phyloP scores from a whole-genome alignment of 2,113 vertebrate species.

The Narcine bancroftii region DNA sequence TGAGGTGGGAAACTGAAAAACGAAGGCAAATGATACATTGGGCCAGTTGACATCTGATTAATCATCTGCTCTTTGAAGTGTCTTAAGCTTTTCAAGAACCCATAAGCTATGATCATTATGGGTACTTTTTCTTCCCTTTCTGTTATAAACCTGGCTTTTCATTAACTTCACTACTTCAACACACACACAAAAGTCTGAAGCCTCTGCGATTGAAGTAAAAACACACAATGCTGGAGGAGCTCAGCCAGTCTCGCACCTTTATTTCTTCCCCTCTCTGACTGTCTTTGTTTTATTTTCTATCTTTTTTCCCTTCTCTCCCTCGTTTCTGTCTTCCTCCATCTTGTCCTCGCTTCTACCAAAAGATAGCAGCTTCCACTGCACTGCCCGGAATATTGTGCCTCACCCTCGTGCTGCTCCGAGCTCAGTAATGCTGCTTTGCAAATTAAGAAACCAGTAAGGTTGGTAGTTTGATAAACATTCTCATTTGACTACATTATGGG shows the following conservation, averaged over 20 bases:
- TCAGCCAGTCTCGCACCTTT: too few species aligned
- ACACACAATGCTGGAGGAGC: too few species aligned
- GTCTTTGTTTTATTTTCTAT: neutral
- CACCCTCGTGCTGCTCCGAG: neutral
- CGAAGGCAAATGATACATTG: neutral
- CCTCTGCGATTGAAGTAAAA: too few species aligned
- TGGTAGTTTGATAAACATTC: neutral
- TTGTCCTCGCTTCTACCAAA: neutral
- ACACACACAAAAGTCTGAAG: too few species aligned
- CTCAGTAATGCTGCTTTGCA: neutral
- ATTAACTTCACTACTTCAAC: neutral
- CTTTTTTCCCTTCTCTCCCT: neutral
- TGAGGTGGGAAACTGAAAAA: neutral
- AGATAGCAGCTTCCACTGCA: neutral
- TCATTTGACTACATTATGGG: neutral
- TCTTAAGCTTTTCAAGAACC: neutral
- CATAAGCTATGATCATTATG: neutral
- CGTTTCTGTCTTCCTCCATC: neutral
- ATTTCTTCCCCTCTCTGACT: neutral
- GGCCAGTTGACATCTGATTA: neutral
- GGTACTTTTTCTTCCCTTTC: neutral
- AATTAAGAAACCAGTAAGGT: constrained; percentile 7
- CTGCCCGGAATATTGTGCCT: neutral
- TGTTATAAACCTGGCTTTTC: neutral
- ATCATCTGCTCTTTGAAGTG: neutral